A percentile compares a stretch with the other conserved stretches of the same genome.
Evolutionary conservation across 2,113 vertebrate genomes (phyloP).

Genomic region (Mastomys natalensis): DNA sequence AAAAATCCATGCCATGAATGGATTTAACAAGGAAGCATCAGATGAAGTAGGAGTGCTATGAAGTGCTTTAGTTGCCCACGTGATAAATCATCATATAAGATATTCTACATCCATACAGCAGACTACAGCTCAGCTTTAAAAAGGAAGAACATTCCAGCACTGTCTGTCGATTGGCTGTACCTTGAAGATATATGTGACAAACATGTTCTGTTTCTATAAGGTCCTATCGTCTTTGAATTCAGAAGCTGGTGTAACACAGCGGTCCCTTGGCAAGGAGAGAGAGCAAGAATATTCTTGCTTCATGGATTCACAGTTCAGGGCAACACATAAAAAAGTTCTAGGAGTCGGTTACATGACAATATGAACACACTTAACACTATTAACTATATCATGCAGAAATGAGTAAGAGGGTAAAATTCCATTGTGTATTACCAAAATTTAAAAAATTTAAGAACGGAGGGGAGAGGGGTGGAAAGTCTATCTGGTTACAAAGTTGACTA

Average conservation of each 20-base stretch:
- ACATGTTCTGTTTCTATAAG: background rate
- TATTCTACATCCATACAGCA: background rate
- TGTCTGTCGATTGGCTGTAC: background rate
- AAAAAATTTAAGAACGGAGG: background rate
- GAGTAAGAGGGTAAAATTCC: background rate
- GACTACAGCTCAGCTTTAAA: background rate
- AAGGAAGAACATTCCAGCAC: background rate
- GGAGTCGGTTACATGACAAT: background rate
- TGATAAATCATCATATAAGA: background rate
- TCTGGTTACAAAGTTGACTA: background rate
- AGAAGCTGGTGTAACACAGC: background rate
- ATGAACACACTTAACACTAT: background rate
- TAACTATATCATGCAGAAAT: background rate
- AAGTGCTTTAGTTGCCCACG: too few relatives aligned
- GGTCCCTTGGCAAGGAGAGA: background rate
- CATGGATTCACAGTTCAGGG: background rate
- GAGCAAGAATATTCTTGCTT: background rate
- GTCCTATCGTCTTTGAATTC: background rate
- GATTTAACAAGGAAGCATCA: background rate
- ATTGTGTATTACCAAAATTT: background rate
- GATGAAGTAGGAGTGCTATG: too few relatives aligned
- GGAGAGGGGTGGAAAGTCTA: background rate
- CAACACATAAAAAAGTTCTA: background rate
- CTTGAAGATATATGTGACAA: background rate
- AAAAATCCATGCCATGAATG: background rate